Evolutionary conservation across 1,140 invertebrate genomes (phyloP).

Genomic region (Nasonia giraulti): DNA sequence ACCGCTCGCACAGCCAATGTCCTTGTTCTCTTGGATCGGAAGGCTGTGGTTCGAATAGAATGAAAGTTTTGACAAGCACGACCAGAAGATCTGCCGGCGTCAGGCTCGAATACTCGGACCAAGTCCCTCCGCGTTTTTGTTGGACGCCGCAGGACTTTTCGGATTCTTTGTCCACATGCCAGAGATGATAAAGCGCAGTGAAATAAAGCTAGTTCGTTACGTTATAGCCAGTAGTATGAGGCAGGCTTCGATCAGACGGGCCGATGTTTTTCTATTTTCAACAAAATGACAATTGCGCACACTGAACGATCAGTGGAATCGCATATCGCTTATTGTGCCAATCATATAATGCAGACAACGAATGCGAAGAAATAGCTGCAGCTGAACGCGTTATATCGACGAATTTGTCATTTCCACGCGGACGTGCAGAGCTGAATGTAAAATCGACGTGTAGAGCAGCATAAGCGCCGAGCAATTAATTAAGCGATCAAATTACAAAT

Average conservation of each 20-base stretch:
- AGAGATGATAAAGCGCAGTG: no score
- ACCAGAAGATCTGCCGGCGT: slow-evolving; percentile 16
- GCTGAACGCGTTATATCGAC: not conserved
- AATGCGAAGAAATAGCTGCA: not conserved
- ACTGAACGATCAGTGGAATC: not conserved
- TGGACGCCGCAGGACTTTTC: slow-evolving; percentile 11
- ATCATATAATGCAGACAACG: not conserved
- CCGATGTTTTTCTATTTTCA: not conserved
- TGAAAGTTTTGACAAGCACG: slow-evolving; percentile 65
- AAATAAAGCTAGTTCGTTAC: no score
- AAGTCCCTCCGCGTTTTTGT: slow-evolving; percentile 13
- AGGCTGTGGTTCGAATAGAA: slow-evolving; percentile 57
- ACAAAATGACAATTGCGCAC: not conserved
- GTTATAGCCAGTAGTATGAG: not conserved
- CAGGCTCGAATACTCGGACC: not conserved
- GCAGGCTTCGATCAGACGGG: not conserved
- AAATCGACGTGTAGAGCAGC: not conserved
- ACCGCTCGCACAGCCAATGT: not conserved
- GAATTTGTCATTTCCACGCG: not conserved
- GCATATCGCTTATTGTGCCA: not conserved
- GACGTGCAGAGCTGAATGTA: not conserved
- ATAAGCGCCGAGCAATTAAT: slow-evolving; percentile 40
- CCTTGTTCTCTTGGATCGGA: slow-evolving; percentile 56
- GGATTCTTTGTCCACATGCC: slow-evolving; percentile 10
- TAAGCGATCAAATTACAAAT: slow-evolving; percentile 35